Conservation (phyloP, 2,888 invertebrate genomes). For the Seira sanloemensis region DNA sequence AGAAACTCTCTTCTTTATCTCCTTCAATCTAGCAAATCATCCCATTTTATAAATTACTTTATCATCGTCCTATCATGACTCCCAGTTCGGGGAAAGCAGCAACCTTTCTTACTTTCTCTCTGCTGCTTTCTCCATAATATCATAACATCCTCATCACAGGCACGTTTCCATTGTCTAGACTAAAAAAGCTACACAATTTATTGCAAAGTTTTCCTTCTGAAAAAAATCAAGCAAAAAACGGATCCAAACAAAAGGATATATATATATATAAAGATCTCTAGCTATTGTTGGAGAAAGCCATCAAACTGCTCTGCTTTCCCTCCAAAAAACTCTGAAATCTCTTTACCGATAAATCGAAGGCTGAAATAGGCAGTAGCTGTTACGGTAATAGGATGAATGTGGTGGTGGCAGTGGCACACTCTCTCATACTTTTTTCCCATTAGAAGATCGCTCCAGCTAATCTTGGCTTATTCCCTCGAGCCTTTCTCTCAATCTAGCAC, state of each 20-base stretch:
- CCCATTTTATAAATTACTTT: too few relatives aligned
- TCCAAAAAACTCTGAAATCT: not conserved
- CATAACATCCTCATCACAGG: not conserved
- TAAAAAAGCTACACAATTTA: not conserved
- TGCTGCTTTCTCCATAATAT: too few relatives aligned
- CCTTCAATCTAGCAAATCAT: too few relatives aligned
- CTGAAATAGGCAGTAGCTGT: not conserved
- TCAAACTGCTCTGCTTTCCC: not conserved
- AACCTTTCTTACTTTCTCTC: too few relatives aligned
- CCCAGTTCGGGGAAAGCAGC: too few relatives aligned
- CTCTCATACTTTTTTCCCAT: too few relatives aligned
- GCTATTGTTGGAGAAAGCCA: not conserved
- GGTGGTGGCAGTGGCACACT: too few relatives aligned
- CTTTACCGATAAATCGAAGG: not conserved
- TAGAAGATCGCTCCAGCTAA: slow-evolving; percentile 23
- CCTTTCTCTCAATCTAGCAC: slow-evolving; percentile 36
- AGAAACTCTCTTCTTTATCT: too few relatives aligned
- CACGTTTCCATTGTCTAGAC: not conserved
- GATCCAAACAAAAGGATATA: not conserved
- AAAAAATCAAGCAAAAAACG: not conserved
- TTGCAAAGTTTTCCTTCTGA: not conserved
- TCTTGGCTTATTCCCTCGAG: slow-evolving; percentile 44
- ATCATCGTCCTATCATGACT: too few relatives aligned
- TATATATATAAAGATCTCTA: too few relatives aligned
- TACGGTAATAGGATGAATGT: not conserved